Base-by-base conservation (phyloP, 64 coral and sea anemone species). In the Porites lutea region DNA sequence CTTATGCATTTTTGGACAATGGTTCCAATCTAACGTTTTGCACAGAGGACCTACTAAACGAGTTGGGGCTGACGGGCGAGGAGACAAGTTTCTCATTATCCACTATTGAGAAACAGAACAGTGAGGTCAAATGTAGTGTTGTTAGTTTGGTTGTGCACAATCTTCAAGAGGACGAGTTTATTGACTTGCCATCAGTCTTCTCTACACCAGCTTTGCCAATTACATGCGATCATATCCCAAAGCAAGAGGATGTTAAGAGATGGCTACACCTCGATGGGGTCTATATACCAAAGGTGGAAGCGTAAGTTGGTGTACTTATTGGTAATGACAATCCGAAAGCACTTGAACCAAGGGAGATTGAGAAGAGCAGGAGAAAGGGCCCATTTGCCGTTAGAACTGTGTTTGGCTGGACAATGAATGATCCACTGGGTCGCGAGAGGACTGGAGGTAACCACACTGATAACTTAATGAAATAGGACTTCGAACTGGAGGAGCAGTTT, bases 1-100 rank as follows among this genome's bases (percentile, higher is more conserved):
- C 87, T 2, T 90, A 86, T 27, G 93, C 93, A 8, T 95, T 94
- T 48, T 73, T 90, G 2, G 93, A 94, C 62, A 14, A 9, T 4
- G 93, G 93, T 0, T 94, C 93, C 9, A 94, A 94, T 13, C 77
- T 79, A 15, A 77, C 84, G 6, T 92, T 95, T 79, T 95, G 94
- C 47, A 88, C 89, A 44, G 78, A 92, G 18, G 65, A 59, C 4
- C 58, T 95, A 8, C 48, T 78, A 18, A 51, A 81, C 0, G 54
- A 74, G 60, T 89, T 95, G 13, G 51, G 65, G 50, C 19, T 88
- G 23, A 5, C 16, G 52, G 75, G 93, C 13, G 70, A 44, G 20
- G 72, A 63, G 19, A 65, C 89, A 22, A 62, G 8, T 47, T 59
- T 91, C 4, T 91, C 75, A 18, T 45, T 95, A 47, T 91, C 93